Base-by-base conservation (phyloP, 23 tunicate species). In the Phallusia fumigata region DNA sequence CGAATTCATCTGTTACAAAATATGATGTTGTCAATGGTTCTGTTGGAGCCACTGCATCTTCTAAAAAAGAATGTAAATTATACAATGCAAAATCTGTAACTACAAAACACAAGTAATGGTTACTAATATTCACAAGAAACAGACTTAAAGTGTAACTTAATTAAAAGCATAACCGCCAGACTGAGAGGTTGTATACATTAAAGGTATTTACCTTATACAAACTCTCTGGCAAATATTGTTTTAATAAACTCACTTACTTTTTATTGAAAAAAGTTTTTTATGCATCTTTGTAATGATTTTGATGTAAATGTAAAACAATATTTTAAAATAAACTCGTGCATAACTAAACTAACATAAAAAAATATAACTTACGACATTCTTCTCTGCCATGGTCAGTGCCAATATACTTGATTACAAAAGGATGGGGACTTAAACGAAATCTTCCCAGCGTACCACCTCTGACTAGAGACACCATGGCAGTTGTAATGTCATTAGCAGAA, bases 281-380 rank as follows among this genome's bases (percentile, higher is more conserved):
- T n/a, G n/a, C n/a, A n/a, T n/a, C n/a, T n/a, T n/a, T n/a, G n/a
- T n/a, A 51, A 51, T 15, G 15, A 51, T 51, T 51, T 51, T 51
- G 18, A 51, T 15, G 58, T 51, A 13, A 51, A 51, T 51, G 18
- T 13, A 15, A 13, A 18, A 13, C 15, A 51, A 51, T 51, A 18
- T 51, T 51, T 51, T 51, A 13, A 51, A 51, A 51, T 51, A 51
- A 51, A n/a, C n/a, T n/a, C n/a, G n/a, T n/a, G n/a, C n/a, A n/a
- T n/a, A 40, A 3, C 10, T 40, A 40, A 3, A 3, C 10, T 5
- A 40, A 21, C 2, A 58, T 58, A 58, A 58, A 8, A 58, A 22
- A 21, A 6, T 58, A 24, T 6, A 22, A 58, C 98, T 77, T 79
- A 94, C 98, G 31, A 79, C 98, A 94, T 83, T 94, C 98, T 19